phyloP scores from a whole-genome alignment of 2,888 invertebrate species.

The Drosophila siamana region DNA sequence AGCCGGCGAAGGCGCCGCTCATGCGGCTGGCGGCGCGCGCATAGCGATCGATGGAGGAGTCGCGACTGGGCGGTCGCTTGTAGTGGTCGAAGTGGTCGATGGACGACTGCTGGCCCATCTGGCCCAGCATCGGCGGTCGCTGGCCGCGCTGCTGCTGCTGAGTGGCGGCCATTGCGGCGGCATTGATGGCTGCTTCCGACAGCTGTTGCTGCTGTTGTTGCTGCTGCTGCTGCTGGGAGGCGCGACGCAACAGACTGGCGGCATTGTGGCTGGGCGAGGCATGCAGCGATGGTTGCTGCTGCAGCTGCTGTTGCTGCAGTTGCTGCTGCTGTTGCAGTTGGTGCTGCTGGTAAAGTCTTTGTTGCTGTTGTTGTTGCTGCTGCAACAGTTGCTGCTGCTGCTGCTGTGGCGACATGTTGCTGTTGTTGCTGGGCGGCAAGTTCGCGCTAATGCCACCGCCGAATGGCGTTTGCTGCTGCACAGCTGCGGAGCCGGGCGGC shows the following conservation, averaged over 20 bases:
- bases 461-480: slow-evolving; percentile 42
- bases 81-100: slow-evolving; percentile 98
- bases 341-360: slow-evolving; percentile 61
- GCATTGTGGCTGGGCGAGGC: slow-evolving; percentile 67
- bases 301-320: slow-evolving; percentile 56
- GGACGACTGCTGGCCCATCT: slow-evolving; percentile 87
- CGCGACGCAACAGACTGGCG: slow-evolving; percentile 69
- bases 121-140: slow-evolving; percentile 86
- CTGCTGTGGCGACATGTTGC: slow-evolving; percentile 70
- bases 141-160: slow-evolving; percentile 85
- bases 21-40: slow-evolving; percentile 89
- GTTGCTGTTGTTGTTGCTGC: slow-evolving; percentile 64
- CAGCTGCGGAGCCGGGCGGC: slow-evolving; percentile 73
- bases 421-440: slow-evolving; percentile 61
- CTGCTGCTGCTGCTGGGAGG: slow-evolving; percentile 74
- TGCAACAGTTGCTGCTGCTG: slow-evolving; percentile 60
- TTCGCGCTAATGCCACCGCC: slow-evolving; percentile 51
- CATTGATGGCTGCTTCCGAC: slow-evolving; percentile 56
- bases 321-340: slow-evolving; percentile 52
- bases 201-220: slow-evolving; percentile 64
- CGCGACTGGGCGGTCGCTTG: slow-evolving; percentile 94
- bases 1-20: slow-evolving; percentile 86
- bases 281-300: slow-evolving; percentile 37
- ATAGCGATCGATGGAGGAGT: slow-evolving; percentile 93
- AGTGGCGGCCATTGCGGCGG: slow-evolving; percentile 70